Percentiles rank a stretch among this genome's conserved stretches.
Evolutionary conservation across 2,888 invertebrate genomes (phyloP).

Genomic region (Thyatira batis): DNA sequence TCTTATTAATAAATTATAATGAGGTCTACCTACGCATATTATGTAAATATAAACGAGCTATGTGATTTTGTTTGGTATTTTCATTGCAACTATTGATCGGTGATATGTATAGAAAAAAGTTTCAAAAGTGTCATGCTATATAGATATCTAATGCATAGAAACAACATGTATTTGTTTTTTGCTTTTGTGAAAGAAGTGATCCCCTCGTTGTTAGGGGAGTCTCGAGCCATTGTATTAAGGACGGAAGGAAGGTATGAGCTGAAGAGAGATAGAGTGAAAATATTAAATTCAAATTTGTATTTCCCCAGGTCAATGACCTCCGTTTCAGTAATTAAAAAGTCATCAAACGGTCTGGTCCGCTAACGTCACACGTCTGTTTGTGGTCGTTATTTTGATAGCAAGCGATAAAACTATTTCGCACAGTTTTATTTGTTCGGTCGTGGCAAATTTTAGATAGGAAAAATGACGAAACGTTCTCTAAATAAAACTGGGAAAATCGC

Average conservation of each 20-base stretch:
- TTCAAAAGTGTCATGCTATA: no score
- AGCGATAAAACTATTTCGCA: conserved; percentile 52
- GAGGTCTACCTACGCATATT: background rate
- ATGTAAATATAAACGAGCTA: background rate
- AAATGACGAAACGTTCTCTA: conserved; percentile 26
- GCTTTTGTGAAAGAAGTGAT: no score
- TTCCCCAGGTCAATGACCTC: conserved; percentile 33
- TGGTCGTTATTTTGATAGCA: conserved; percentile 46
- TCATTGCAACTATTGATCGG: background rate
- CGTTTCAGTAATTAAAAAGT: conserved; percentile 58
- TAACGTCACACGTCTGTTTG: conserved; percentile 50
- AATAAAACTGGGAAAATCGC: conserved; percentile 12
- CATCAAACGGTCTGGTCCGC: conserved; percentile 36
- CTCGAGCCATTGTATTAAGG: background rate
- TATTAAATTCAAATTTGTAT: conserved; percentile 14
- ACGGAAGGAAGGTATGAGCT: background rate
- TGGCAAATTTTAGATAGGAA: conserved; percentile 26
- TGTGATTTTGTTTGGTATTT: background rate
- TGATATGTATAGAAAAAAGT: background rate
- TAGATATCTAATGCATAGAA: no score
- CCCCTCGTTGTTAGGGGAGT: no score
- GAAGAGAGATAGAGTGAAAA: no score
- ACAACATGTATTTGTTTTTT: no score
- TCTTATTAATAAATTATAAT: background rate
- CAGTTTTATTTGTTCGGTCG: conserved; percentile 31